Base-by-base conservation (phyloP, 2,797 vertebrate genomes). In the Lepidocolaptes lacrymiger region DNA sequence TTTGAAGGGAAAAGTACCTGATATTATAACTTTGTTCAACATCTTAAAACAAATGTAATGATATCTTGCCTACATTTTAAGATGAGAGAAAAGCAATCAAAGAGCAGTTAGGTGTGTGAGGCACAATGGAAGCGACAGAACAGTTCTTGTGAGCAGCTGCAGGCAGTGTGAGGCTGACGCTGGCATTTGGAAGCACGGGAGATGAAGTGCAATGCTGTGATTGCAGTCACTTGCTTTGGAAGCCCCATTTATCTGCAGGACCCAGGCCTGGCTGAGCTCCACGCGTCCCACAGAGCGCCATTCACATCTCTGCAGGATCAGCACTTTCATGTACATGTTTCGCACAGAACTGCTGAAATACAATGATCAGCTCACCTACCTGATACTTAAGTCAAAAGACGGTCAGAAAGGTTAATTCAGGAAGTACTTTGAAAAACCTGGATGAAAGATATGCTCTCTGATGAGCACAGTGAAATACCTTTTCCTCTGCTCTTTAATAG, bases 381-480 rank as follows among this genome's bases (percentile, higher is more conserved):
- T 73, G 54, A 67, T 49, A 44, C 17, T 85, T 67, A 52, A 75
- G 19, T 89, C 36, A 73, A 75, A 74, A 81, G 17, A 69, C 9
- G 26, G 39, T 71, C 73, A 94, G 55, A 81, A 92, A 91, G 32
- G n/a, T 88, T 86, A 89, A 64, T 89, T 83, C 44, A 36, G 26
- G 55, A 89, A 81, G n/a, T 49, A 49, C 32, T 63, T 88, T 63
- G 76, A 82, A 88, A 88, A 43, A 14, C 32, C 36, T 68, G n/a
- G 36, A 59, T 85, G 27, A 94, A 93, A 88, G 32, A 44, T 46
- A 2, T 56, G 30, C 14, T 78, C 39, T 75, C 52, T 72, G 51
- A 52, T 61, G 15, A 90, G 34, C 26, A 56, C 7, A 56, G 37
- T 49, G 52, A 91, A 39, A 69, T 61, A 49, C 6, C 36, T 75